Evolutionary conservation across 2,797 vertebrate genomes (phyloP).

Genomic region (Tapera naevia): DNA sequence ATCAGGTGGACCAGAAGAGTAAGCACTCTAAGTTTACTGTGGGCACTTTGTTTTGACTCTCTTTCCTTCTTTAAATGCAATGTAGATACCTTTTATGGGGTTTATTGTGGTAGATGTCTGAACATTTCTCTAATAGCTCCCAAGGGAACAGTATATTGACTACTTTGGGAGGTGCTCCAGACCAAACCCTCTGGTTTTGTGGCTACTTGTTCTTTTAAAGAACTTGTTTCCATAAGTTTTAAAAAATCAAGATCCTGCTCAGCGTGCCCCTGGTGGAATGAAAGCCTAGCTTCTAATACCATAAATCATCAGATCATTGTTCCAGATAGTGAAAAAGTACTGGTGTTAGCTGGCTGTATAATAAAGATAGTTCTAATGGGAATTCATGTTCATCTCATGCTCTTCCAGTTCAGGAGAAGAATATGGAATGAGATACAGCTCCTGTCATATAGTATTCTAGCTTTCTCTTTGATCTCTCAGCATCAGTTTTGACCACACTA

Average conservation of each 20-base stretch:
- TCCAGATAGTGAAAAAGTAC: constrained; percentile 37
- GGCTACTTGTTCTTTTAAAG: not conserved
- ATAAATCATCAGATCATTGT: constrained; percentile 40
- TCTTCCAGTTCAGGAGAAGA: constrained; percentile 33
- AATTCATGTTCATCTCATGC: constrained; percentile 44
- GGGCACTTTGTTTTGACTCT: not conserved
- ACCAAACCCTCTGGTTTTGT: not conserved
- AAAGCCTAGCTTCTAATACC: not conserved
- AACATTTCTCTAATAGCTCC: not conserved
- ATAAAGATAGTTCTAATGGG: constrained; percentile 47
- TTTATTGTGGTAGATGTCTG: not conserved
- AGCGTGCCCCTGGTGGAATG: not conserved
- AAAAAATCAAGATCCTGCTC: not conserved
- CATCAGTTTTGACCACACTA: constrained; percentile 36
- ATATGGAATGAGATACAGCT: constrained; percentile 28
- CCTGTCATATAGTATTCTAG: constrained; percentile 47
- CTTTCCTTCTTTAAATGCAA: not conserved
- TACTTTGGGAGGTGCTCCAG: not conserved
- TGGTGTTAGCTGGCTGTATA: constrained; percentile 36
- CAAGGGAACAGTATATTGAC: not conserved
- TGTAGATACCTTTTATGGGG: not conserved
- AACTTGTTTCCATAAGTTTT: constrained; percentile 17
- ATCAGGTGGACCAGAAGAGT: not conserved
- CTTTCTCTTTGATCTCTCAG: constrained; percentile 45
- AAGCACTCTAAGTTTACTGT: not conserved